A percentile compares a stretch with the other conserved stretches of the same genome.
phyloP scores from a whole-genome alignment of 2,797 vertebrate genomes.

The Anniella stebbinsi region DNA sequence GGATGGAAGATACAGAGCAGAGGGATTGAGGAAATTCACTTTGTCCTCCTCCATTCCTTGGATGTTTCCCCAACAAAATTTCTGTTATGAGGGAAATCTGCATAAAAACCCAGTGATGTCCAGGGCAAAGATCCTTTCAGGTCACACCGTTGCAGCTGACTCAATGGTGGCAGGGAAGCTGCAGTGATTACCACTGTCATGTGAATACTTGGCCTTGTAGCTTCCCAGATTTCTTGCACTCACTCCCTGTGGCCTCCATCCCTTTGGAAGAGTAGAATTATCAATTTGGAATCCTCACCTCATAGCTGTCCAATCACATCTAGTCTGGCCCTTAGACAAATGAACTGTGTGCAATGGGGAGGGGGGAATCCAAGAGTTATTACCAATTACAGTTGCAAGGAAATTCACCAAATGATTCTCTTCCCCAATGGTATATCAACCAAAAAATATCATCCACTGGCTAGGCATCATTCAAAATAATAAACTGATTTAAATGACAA shows the following conservation, averaged over 20 bases:
- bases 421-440: background rate
- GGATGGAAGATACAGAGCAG: background rate
- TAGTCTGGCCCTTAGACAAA: background rate
- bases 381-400: background rate
- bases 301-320: background rate
- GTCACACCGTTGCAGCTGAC: background rate
- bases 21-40: background rate
- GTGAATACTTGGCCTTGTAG: background rate
- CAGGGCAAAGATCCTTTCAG: too few species aligned
- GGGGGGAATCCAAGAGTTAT: background rate
- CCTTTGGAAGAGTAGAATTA: background rate
- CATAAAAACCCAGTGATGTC: background rate
- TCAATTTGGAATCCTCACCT: background rate
- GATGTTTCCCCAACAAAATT: background rate
- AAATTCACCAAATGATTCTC: background rate
- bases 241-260: background rate
- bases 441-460: background rate
- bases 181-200: background rate
- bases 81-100: background rate
- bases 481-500: conserved; percentile 25
- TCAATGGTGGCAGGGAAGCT: background rate
- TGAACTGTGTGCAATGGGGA: background rate
- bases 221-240: background rate
- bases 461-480: conserved; percentile 20
- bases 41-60: background rate